phyloP scores from a whole-genome alignment of 2,888 invertebrate genomes.

The Fragum fragum region DNA sequence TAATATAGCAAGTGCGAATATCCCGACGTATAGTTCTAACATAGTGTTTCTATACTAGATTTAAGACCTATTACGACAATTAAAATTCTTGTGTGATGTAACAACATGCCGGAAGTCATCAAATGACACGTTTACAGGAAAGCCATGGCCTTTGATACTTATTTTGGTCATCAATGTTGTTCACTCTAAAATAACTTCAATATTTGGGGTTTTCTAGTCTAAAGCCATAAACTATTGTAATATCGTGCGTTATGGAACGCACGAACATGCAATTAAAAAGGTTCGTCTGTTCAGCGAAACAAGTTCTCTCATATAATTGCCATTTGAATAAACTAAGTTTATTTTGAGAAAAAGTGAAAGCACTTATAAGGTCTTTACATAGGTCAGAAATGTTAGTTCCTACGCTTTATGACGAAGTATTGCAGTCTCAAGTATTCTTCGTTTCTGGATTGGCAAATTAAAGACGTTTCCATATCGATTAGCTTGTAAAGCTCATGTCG shows the following conservation, averaged over 20 bases:
- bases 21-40: too few relatives aligned
- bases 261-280: background rate
- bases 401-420: too few relatives aligned
- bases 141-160: background rate
- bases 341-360: too few relatives aligned
- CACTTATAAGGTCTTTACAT: too few relatives aligned
- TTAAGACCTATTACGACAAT: background rate
- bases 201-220: background rate
- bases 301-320: too few relatives aligned
- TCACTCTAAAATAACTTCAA: background rate
- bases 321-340: too few relatives aligned
- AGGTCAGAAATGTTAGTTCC: too few relatives aligned
- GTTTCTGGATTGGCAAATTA: too few relatives aligned
- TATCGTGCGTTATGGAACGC: constrained; percentile 1
- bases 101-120: constrained; percentile 10
- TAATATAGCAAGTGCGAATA: too few relatives aligned
- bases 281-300: background rate
- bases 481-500: too few relatives aligned
- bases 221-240: background rate
- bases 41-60: background rate
- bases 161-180: background rate
- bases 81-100: constrained; percentile 7
- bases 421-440: too few relatives aligned
- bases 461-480: too few relatives aligned
- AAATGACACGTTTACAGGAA: background rate